These are phyloP conservation scores for Hucho hucho DNA, from an alignment of 2,113 vertebrate species.

Conservation along the genomic window DNA sequence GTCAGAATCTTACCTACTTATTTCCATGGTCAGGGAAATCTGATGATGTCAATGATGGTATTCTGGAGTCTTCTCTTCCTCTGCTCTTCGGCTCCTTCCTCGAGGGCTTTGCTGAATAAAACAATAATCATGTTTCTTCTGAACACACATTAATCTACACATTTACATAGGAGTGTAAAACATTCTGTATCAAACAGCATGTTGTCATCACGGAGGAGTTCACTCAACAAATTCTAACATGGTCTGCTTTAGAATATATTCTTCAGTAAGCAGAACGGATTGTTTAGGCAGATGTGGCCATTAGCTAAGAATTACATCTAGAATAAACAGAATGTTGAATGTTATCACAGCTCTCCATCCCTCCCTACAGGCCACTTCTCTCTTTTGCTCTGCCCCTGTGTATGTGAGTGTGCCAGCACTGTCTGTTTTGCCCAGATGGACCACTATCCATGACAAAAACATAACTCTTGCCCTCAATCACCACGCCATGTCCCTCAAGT, in stretches of 20 bases:
- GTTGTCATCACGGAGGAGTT: background rate
- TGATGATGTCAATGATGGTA: conserved; percentile 60
- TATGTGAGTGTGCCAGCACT: background rate
- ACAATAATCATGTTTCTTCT: conserved; percentile 12
- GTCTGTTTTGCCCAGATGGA: background rate
- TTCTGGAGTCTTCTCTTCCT: conserved; percentile 66
- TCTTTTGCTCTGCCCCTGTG: background rate
- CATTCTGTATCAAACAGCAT: background rate
- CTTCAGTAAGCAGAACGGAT: background rate
- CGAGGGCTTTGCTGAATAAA: conserved; percentile 57
- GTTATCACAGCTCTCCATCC: background rate
- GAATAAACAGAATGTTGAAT: no score
- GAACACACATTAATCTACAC: background rate
- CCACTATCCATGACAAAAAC: conserved; percentile 18
- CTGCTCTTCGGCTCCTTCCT: conserved; percentile 63
- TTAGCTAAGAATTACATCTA: background rate
- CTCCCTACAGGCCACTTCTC: background rate
- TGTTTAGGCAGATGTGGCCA: background rate
- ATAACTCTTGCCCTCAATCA: conserved; percentile 1
- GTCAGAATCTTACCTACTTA: conserved; percentile 47
- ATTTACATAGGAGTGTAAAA: background rate
- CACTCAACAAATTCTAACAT: background rate
- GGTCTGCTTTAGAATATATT: background rate
- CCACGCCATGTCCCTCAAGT: background rate
- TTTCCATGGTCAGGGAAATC: conserved; percentile 60